Evolutionary conservation across 2,888 invertebrate species (phyloP), one percentile per base, ranked within the genome.

Genomic region (Electrophaes corylata): DNA sequence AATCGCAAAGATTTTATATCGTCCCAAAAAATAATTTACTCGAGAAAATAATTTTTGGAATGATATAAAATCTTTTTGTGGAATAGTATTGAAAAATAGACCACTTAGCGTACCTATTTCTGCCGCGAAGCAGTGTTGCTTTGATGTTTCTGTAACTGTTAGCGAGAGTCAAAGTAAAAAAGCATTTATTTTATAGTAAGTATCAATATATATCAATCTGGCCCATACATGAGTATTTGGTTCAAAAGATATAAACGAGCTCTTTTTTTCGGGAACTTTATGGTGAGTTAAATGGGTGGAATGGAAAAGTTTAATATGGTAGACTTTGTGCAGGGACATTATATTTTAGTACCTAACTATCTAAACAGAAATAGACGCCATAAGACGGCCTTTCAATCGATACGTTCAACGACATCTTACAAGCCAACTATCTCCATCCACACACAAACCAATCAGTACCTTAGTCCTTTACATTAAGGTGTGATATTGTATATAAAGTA

Each of bases 391-490:
- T 40, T 29, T 52, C 50, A 50, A 57, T 55, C 53, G 44, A 33
- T 59, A 46, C 46, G 26, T 41, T 54, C 20, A 46, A 19, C 14
- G 40, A 41, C 44, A 44, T 41, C 50, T 47, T 18, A 10, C 8
- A n/a, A 29, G 49, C 50, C 44, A 54, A 53, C 53, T 55, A 44
- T 60, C 49, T 53, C 12, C 2, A 39, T 5, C 16, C n/a, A 23
- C 10, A 18, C 29, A 8, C 39, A 45, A 31, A 18, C n/a, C 3
- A 58, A 43, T 50, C n/a, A 47, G 33, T 4, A 39, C 29, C 26
- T 31, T 53, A 53, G 0, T 0, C 4, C 11, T n/a, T 18, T 14
- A 14, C 0, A 10, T n/a, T 46, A 46, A 52, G 35, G 33, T 55
- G 8, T 46, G 54, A 47, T 29, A 12, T 47, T n/a, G 23, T 23